Evolutionary conservation across 2,888 invertebrate species (phyloP), one percentile per base, ranked within the genome.

Genomic region (Nephrocerus scutellatus): DNA sequence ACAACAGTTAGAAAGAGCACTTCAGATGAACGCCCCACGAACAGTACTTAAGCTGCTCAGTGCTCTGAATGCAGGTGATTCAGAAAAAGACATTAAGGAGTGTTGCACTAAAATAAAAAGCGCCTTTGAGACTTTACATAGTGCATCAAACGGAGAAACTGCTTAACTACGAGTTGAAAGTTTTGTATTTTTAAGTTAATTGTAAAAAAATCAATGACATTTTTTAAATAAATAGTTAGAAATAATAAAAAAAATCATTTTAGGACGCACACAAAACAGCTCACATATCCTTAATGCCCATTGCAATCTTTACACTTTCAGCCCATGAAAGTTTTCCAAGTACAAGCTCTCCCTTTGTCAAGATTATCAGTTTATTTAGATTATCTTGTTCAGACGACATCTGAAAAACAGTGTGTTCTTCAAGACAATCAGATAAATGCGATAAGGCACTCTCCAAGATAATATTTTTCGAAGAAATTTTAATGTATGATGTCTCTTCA

Each of bases 321-420:
- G 53, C 55, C 68, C 68, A 68, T 2, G 68, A 66, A 8, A 60
- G 56, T 40, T 66, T 68, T 7, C 68, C 66, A 9, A 68, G 34
- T 4, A 53, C 56, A 2, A 67, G 26, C 13, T 44, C 34, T 9
- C 63, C 61, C 3, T 54, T 59, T 22, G 57, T 54, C 16, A 40
- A 41, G 6, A 67, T 49, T 6, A 45, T 25, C 19, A 59, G 49
- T 35, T 53, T 53, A 39, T 59, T 56, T n/a, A 47, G 38, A 13
- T 47, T 48, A 13, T 56, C 48, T 5, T 45, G 36, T 19, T 56
- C 53, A 21, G 43, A 51, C 7, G 61, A 51, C 36, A 53, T 51
- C 14, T 49, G 47, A 23, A 68, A 62, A 10, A 49, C 30, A 12
- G 50, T 53, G 21, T 53, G 55, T 8, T 59, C 55, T 16, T 52